Evolutionary conservation across 2,888 invertebrate genomes (phyloP).

Genomic region (Catocala sponsa): DNA sequence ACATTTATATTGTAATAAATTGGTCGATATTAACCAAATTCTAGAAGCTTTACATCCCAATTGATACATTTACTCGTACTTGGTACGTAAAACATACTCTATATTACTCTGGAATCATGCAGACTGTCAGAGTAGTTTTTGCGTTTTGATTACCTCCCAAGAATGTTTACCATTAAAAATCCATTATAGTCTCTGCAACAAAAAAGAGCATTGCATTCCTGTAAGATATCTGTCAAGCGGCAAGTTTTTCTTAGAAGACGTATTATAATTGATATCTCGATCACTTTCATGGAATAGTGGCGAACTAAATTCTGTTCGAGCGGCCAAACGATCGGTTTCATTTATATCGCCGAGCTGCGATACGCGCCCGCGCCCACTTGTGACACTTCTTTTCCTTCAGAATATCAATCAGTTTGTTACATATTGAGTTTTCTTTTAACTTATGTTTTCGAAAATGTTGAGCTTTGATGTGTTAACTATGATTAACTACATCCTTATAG

Average conservation of each 20-base stretch:
- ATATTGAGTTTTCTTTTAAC: not conserved
- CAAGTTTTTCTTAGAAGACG: slow-evolving; percentile 35
- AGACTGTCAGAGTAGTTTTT: slow-evolving; percentile 33
- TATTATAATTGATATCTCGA: slow-evolving; percentile 44
- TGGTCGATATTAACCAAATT: too few relatives aligned
- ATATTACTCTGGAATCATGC: slow-evolving; percentile 26
- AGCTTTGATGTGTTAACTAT: not conserved
- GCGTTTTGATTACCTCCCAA: slow-evolving; percentile 40
- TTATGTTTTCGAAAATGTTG: not conserved
- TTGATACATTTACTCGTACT: not conserved
- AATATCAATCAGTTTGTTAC: not conserved
- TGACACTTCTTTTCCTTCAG: not conserved
- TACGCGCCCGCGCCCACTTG: not conserved
- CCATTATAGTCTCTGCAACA: slow-evolving; percentile 38
- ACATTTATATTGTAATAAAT: too few relatives aligned
- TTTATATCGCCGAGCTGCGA: not conserved
- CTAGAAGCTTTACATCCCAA: not conserved
- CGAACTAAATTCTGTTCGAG: slow-evolving; percentile 22
- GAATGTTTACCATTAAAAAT: slow-evolving; percentile 49
- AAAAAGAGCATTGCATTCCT: slow-evolving; percentile 40
- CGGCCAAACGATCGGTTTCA: slow-evolving; percentile 13
- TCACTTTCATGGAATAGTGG: slow-evolving; percentile 32
- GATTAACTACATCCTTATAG: too few relatives aligned
- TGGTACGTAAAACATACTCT: not conserved
- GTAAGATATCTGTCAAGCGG: slow-evolving; percentile 37